Evolutionary conservation across 2,888 invertebrate species (phyloP).

Genomic region (Pollenia angustigena): DNA sequence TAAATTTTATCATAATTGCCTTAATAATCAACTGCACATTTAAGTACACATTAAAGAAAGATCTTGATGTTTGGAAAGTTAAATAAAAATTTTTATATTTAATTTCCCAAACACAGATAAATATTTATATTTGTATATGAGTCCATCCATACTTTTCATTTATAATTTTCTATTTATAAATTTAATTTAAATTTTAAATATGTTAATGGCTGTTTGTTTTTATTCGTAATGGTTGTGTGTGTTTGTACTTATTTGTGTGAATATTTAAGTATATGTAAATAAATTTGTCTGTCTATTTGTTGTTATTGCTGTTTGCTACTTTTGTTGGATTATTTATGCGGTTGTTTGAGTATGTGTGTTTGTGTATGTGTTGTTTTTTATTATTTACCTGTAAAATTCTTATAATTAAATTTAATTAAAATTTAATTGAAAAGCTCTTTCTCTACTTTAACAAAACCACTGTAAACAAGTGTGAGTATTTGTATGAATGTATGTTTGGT

Average conservation of each 20-base stretch:
- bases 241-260: slow-evolving; percentile 33
- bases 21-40: not conserved
- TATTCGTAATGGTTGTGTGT: not conserved
- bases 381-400: slow-evolving; percentile 72
- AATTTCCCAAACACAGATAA: slow-evolving; percentile 9
- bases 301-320: slow-evolving; percentile 48
- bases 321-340: slow-evolving; percentile 43
- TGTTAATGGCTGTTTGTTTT: slow-evolving; percentile 62
- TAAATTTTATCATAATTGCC: slow-evolving; percentile 10
- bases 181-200: slow-evolving; percentile 65
- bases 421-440: slow-evolving; percentile 76
- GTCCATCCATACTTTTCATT: slow-evolving; percentile 45
- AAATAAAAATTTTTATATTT: slow-evolving; percentile 8
- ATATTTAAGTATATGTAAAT: slow-evolving; percentile 54
- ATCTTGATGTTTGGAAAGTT: not conserved
- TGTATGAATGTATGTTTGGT: not conserved
- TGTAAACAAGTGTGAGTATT: slow-evolving; percentile 5
- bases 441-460: slow-evolving; percentile 58
- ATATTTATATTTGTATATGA: slow-evolving; percentile 3
- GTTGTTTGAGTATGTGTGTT: slow-evolving; percentile 9
- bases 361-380: slow-evolving; percentile 33
- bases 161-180: slow-evolving; percentile 64
- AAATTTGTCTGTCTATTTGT: slow-evolving; percentile 53
- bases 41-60: slow-evolving; percentile 22
- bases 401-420: slow-evolving; percentile 77